Evolutionary conservation across 2,113 vertebrate species (phyloP).

Genomic region (Larimichthys polyactis): DNA sequence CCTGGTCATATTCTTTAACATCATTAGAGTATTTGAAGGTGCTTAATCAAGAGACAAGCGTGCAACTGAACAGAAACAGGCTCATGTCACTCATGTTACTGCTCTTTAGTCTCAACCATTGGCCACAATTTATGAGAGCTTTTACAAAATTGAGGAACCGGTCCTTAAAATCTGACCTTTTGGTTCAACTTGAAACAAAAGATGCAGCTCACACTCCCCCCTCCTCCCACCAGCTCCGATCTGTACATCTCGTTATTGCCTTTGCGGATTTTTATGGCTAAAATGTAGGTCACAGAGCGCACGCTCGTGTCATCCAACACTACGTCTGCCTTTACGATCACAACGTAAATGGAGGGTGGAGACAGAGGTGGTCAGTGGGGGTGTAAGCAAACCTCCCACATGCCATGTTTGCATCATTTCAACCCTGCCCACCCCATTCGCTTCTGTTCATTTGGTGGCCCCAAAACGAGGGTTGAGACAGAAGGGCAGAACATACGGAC

Average conservation of each 20-base stretch:
- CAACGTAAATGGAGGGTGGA: neutral
- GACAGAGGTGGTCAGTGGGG: neutral
- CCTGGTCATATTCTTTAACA: too few species aligned
- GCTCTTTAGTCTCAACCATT: neutral
- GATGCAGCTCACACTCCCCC: neutral
- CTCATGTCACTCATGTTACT: neutral
- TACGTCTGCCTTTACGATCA: neutral
- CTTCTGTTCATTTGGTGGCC: neutral
- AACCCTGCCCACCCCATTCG: too few species aligned
- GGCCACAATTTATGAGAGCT: neutral
- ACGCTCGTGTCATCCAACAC: neutral
- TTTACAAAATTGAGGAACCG: neutral
- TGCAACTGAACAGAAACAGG: neutral
- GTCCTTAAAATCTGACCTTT: neutral
- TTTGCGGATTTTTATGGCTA: conserved; percentile 1
- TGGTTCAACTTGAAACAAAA: too few species aligned
- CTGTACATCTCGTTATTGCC: neutral
- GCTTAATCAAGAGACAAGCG: too few species aligned
- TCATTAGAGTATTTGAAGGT: too few species aligned
- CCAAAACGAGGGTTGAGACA: conserved; percentile 37
- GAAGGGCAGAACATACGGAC: conserved; percentile 59
- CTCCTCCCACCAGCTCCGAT: neutral
- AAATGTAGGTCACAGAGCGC: conserved; percentile 46
- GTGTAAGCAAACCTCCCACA: neutral
- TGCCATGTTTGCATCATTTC: neutral